Conservation (phyloP, 2,113 vertebrate genomes). For the Leuciscus idus region DNA sequence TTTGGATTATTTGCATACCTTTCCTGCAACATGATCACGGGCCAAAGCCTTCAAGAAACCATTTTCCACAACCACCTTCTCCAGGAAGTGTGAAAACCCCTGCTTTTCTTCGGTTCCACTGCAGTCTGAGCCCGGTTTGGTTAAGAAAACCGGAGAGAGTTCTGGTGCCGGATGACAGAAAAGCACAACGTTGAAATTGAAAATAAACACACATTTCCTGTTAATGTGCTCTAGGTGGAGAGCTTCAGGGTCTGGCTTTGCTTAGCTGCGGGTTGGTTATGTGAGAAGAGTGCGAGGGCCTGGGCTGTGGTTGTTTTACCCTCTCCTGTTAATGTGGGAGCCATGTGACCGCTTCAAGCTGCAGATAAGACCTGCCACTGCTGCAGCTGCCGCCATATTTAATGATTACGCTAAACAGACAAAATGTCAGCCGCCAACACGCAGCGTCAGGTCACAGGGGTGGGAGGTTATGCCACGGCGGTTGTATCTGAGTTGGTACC, state of each 20-base stretch:
- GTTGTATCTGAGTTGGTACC: not conserved
- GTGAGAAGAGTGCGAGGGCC: conserved; percentile 27
- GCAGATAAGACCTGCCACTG: conserved; percentile 52
- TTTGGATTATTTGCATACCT: conserved; percentile 28
- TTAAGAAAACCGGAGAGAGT: conserved; percentile 44
- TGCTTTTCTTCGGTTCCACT: conserved; percentile 41
- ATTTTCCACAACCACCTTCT: conserved; percentile 65
- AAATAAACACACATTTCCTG: conserved; percentile 82
- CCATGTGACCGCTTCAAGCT: conserved; percentile 7
- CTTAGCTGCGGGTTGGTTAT: conserved; percentile 66
- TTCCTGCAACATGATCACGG: conserved; percentile 1
- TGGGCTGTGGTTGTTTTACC: conserved; percentile 35
- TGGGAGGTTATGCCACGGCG: not conserved
- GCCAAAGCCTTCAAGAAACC: conserved; percentile 45
- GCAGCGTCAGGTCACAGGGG: not conserved
- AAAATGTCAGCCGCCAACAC: conserved; percentile 29
- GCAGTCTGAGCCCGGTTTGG: conserved; percentile 6
- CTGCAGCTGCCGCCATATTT: conserved; percentile 48
- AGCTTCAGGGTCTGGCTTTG: conserved; percentile 70
- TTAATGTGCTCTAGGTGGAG: conserved; percentile 67
- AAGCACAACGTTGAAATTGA: conserved; percentile 76
- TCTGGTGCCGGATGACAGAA: conserved; percentile 69
- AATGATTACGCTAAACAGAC: conserved; percentile 42
- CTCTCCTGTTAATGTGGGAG: conserved; percentile 36
- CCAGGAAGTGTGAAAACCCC: conserved; percentile 74